A percentile compares a stretch with the other conserved stretches of the same genome.
These are phyloP conservation scores for Lymantria dispar DNA, from an alignment of 2,888 invertebrate species.

Conservation along the genomic window DNA sequence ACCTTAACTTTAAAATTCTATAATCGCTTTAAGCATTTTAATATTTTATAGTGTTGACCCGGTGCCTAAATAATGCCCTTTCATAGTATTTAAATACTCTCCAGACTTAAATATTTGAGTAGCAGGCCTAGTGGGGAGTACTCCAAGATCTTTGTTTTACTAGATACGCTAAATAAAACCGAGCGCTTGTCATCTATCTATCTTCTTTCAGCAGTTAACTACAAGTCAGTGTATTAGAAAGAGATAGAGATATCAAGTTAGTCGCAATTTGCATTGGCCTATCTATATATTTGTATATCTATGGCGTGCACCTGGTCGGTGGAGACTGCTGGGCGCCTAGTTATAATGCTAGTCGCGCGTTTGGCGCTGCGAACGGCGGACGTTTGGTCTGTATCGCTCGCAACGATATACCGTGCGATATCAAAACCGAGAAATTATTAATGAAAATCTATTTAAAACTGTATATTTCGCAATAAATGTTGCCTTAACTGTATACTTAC, in stretches of 20 bases:
- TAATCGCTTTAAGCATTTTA: slow-evolving; percentile 17
- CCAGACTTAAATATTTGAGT: slow-evolving; percentile 28
- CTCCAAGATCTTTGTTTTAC: slow-evolving; percentile 9
- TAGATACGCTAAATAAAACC: slow-evolving; percentile 25
- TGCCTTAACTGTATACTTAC: slow-evolving; percentile 39
- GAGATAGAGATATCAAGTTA: slow-evolving; percentile 23
- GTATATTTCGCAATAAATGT: slow-evolving; percentile 39
- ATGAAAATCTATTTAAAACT: slow-evolving; percentile 49
- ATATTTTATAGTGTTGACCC: slow-evolving; percentile 29
- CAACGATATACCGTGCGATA: slow-evolving; percentile 39
- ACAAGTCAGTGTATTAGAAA: slow-evolving; percentile 19
- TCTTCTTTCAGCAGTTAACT: neutral
- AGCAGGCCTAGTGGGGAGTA: slow-evolving; percentile 15
- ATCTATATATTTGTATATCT: slow-evolving; percentile 34
- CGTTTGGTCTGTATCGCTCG: slow-evolving; percentile 34
- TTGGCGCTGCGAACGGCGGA: slow-evolving; percentile 43
- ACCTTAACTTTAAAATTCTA: neutral
- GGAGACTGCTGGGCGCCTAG: slow-evolving; percentile 67
- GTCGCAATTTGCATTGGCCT: slow-evolving; percentile 28
- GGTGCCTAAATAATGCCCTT: slow-evolving; percentile 23
- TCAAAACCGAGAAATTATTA: slow-evolving; percentile 50
- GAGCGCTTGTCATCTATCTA: neutral
- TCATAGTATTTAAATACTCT: slow-evolving; percentile 24
- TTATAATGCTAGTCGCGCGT: slow-evolving; percentile 57
- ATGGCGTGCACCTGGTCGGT: slow-evolving; percentile 48